Evolutionary conservation across 2,888 invertebrate genomes (phyloP).

Genomic region (Hanleya hanleyi): DNA sequence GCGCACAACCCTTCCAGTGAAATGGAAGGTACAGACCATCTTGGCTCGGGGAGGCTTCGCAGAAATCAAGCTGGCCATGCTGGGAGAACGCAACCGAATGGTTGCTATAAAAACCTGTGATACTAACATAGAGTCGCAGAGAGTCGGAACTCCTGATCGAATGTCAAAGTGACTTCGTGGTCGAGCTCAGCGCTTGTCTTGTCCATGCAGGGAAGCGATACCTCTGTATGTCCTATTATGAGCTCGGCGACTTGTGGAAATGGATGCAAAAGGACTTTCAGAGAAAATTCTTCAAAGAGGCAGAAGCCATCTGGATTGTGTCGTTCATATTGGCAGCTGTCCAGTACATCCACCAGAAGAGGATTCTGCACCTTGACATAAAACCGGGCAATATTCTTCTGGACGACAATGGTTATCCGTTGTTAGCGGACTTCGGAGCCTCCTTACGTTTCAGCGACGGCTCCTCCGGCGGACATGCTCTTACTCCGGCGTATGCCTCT

Average conservation of each 20-base stretch:
- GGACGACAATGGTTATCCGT: background rate
- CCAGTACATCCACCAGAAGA: background rate
- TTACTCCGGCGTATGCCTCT: background rate
- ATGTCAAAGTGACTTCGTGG: background rate
- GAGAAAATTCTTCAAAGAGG: background rate
- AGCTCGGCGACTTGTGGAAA: background rate
- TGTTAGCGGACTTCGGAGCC: background rate
- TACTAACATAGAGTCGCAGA: background rate
- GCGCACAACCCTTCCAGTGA: background rate
- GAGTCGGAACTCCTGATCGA: background rate
- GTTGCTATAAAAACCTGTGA: background rate
- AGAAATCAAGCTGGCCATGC: background rate
- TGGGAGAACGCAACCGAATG: background rate
- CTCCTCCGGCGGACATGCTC: background rate
- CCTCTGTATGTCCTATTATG: background rate
- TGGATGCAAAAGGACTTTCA: background rate
- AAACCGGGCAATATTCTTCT: constrained; percentile 1
- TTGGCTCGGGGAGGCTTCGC: background rate
- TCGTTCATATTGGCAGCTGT: background rate
- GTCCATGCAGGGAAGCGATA: background rate
- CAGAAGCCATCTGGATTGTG: background rate
- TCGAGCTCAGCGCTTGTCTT: background rate
- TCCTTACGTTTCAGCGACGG: background rate
- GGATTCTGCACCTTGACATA: background rate
- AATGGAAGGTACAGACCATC: background rate